Conservation (phyloP, 2,113 vertebrate genomes). For the Neodon shergylaensis region DNA sequence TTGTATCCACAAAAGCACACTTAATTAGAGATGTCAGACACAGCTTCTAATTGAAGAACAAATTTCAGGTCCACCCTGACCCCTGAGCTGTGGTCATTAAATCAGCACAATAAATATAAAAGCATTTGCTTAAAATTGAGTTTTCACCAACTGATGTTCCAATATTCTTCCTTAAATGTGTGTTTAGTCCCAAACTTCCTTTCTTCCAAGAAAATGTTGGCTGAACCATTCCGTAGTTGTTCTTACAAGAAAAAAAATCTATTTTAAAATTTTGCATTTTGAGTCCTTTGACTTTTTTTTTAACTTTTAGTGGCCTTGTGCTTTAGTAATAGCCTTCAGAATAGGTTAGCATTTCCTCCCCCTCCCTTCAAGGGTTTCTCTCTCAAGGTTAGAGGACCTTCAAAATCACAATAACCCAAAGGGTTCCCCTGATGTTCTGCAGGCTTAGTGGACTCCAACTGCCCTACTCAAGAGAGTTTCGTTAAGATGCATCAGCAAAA, state of each 20-base stretch:
- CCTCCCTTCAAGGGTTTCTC: neutral
- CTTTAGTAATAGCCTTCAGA: neutral
- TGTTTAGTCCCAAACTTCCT: constrained; percentile 17
- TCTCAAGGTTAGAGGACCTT: neutral
- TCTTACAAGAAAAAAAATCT: constrained; percentile 40
- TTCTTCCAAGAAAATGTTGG: constrained; percentile 8
- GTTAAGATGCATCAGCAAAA: neutral
- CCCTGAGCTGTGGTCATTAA: neutral
- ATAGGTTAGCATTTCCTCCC: neutral
- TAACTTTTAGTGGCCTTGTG: neutral
- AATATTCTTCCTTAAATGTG: constrained; percentile 33
- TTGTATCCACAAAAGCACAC: neutral
- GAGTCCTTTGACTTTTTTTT: constrained; percentile 11
- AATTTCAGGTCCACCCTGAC: neutral
- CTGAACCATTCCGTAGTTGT: constrained; percentile 4
- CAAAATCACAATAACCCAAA: neutral
- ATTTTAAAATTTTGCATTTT: constrained; percentile 49
- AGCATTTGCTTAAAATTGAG: constrained; percentile 29
- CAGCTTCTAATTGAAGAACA: neutral
- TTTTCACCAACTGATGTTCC: neutral
- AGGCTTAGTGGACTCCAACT: neutral
- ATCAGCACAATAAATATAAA: constrained; percentile 38
- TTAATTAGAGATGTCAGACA: constrained; percentile 43
- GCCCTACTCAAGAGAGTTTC: neutral
- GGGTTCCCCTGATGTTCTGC: neutral